Percentiles rank a stretch among this genome's conserved stretches.
Conservation (phyloP, 2,113 vertebrate genomes). For the Morone saxatilis region DNA sequence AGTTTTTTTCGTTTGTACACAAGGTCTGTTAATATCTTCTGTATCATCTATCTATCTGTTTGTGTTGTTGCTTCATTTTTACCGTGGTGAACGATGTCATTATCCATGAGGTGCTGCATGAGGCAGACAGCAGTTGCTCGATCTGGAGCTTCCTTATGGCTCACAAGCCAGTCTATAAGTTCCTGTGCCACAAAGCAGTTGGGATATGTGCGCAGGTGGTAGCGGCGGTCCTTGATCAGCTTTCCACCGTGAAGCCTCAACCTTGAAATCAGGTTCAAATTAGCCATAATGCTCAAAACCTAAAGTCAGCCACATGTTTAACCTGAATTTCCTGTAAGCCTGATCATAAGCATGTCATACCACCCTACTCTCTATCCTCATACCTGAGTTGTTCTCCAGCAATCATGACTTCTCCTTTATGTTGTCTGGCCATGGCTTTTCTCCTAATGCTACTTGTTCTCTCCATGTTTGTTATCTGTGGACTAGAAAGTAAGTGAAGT, state of each 20-base stretch:
- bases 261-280: slow-evolving; percentile 67
- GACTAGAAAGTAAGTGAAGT: slow-evolving; percentile 20
- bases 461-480: slow-evolving; percentile 81
- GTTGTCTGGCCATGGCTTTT: slow-evolving; percentile 83
- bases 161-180: slow-evolving; percentile 88
- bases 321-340: not conserved
- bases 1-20: not conserved
- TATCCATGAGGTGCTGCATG: slow-evolving; percentile 91
- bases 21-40: not conserved
- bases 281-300: not conserved
- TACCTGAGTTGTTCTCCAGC: slow-evolving; percentile 93
- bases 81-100: slow-evolving; percentile 92
- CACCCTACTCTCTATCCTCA: not conserved
- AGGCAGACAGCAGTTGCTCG: slow-evolving; percentile 85
- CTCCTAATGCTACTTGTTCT: slow-evolving; percentile 80
- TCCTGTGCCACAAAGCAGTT: slow-evolving; percentile 92
- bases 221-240: slow-evolving; percentile 88
- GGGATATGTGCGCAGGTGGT: slow-evolving; percentile 88
- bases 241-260: slow-evolving; percentile 89
- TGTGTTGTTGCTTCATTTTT: slow-evolving; percentile 37
- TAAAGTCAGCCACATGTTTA: not conserved
- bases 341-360: not conserved
- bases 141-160: slow-evolving; percentile 88
- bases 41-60: too few relatives aligned
- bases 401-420: slow-evolving; percentile 89